Evolutionary conservation across 2,113 vertebrate species (phyloP), one percentile per base, ranked within the genome.

Genomic region (Brachypodius melanocephalos): DNA sequence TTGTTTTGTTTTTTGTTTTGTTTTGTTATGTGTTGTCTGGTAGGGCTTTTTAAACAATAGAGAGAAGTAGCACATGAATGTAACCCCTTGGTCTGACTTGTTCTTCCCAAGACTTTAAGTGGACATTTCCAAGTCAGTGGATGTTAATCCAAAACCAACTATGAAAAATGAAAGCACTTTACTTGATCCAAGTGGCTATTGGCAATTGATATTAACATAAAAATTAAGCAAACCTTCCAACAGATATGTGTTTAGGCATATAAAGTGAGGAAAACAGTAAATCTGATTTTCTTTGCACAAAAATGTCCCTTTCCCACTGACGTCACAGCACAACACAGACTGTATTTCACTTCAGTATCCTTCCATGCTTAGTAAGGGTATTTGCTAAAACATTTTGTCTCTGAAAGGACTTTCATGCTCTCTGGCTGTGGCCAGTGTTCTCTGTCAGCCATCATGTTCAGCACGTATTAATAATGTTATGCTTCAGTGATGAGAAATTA

Each of bases 381-480:
- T 96, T 96, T 95, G 59, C 31, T 93, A 43, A 76, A 92, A 69
- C 20, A 29, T 61, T 51, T 91, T 89, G 38, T 61, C 38, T 83
- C 87, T 74, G 69, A 63, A 89, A 93, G 34, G 63, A 68, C 57
- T 96, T 90, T 90, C 74, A 80, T 62, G 76, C 24, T 96, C 34
- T 79, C 93, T 96, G 85, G 21, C 85, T 83, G 45, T 88, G 91
- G 91, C 73, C 75, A 71, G 51, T 55, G 15, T 42, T 78, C 17
- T 85, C 38, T 89, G 66, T 48, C 86, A 95, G 36, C 32, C 24
- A 54, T 32, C 32, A 46, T 45, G 42, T 79, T 95, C 89, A 91
- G 49, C 87, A 68, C 58, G 29, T 85, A 62, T 61, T 89, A 95
- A 90, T 93, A 89, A 89, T 38, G 25, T 45, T 67, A 59, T 49